A percentile compares a stretch with the other conserved stretches of the same genome.
Evolutionary conservation across 2,113 vertebrate genomes (phyloP).

Genomic region (Mustelus asterias): DNA sequence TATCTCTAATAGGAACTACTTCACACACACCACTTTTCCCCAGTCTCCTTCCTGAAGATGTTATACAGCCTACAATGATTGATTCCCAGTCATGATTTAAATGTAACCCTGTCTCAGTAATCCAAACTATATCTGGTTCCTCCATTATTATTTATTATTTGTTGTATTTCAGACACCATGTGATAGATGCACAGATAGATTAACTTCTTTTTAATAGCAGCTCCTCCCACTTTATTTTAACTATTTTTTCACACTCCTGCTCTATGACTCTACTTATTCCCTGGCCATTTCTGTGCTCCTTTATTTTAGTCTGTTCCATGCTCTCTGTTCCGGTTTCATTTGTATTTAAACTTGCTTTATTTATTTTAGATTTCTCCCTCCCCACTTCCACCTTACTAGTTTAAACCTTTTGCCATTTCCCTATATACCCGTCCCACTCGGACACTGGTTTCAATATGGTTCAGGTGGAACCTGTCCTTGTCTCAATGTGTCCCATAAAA

Average conservation of each 20-base stretch:
- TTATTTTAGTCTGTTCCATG: not conserved
- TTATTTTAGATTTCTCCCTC: no score
- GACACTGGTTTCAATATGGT: not conserved
- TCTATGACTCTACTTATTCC: not conserved
- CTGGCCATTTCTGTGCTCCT: not conserved
- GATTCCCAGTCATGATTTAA: no score
- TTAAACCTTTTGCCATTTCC: not conserved
- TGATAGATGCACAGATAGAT: not conserved
- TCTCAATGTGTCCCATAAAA: not conserved
- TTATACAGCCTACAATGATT: no score
- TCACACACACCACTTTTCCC: not conserved
- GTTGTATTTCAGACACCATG: not conserved
- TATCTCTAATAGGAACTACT: not conserved
- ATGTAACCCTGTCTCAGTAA: not conserved
- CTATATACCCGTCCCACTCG: not conserved
- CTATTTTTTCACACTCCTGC: not conserved
- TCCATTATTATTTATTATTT: not conserved
- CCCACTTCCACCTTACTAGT: no score
- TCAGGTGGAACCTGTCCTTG: not conserved
- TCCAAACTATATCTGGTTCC: not conserved
- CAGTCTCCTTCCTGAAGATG: no score
- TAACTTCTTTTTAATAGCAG: not conserved
- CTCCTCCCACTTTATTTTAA: not conserved
- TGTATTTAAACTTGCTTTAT: not conserved
- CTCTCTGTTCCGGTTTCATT: not conserved